Base-by-base conservation (phyloP, 2,888 invertebrate species). In the Andrena bucephala region DNA sequence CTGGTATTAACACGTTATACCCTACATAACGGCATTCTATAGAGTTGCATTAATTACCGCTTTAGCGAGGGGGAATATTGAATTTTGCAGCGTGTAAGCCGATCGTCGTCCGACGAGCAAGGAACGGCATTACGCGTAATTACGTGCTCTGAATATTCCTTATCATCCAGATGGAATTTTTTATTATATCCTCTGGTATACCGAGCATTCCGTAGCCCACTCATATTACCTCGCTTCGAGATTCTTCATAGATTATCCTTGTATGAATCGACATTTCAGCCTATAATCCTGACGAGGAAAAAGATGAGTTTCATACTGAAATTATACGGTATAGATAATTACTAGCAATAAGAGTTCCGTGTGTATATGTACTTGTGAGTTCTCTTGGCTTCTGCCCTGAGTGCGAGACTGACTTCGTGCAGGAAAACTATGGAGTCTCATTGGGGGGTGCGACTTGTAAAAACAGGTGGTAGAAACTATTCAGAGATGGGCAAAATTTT, bases 51-150 rank as follows among this genome's bases (percentile, higher is more conserved):
- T 79, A 74, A 85, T 79, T 84, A 74, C 67, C 31, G 59, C 31
- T 68, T 62, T 60, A 74, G 24, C 62, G 70, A 52, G 48, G 13
- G 20, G 57, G 67, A 71, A 68, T 84, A 81, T 84, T 79, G 81
- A 81, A 81, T 85, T 76, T 81, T 71, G 42, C 73, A 48, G n/a
- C 54, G 60, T 68, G 65, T 69, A 69, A 70, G 59, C 62, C 16
- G 60, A 72, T 69, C 69, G 36, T 42, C 33, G 72, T 10, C 24
- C 42, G 50, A 66, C 52, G n/a, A 24, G 5, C 29, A 59, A 60
- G 52, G 59, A 69, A 62, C 5, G 16, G 29, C 24, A 20, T 48
- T 48, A 16, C 3, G 4, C 13, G 52, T 67, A 50, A 60, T 72
- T 69, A 50, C 20, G 10, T 29, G 59, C 24, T 59, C 54, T 36